Evolutionary conservation across 2,888 invertebrate species (phyloP).

Genomic region (Luffia ferchaultella): DNA sequence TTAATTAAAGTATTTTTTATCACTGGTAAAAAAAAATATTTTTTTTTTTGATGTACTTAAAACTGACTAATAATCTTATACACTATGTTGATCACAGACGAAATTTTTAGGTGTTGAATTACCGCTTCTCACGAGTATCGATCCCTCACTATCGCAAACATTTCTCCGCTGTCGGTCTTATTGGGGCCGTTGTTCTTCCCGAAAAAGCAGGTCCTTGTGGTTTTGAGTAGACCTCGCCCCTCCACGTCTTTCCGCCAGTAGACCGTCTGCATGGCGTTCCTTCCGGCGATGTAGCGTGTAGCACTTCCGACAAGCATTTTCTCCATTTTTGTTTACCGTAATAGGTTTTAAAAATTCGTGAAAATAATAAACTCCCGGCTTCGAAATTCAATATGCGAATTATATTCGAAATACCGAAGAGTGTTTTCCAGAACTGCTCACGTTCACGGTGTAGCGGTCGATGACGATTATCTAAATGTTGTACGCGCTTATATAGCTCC

Average conservation of each 20-base stretch:
- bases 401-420: neutral
- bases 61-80: neutral
- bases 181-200: conserved; percentile 57
- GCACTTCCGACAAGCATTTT: conserved; percentile 73
- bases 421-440: neutral
- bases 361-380: neutral
- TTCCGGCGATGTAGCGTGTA: conserved; percentile 75
- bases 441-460: neutral
- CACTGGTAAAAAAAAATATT: no score
- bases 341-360: neutral
- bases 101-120: neutral
- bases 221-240: conserved; percentile 59
- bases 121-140: conserved; percentile 27
- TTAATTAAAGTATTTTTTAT: no score
- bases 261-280: conserved; percentile 78
- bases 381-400: neutral
- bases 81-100: neutral
- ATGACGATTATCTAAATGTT: no score
- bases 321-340: conserved; percentile 30
- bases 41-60: no score
- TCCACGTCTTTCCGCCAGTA: conserved; percentile 72
- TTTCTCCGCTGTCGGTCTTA: conserved; percentile 50
- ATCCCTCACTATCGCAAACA: conserved; percentile 50
- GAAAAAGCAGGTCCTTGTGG: conserved; percentile 66
- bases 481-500: no score